Evolutionary conservation across 2,888 invertebrate species (phyloP).

Genomic region (Silvanus unidentatus): DNA sequence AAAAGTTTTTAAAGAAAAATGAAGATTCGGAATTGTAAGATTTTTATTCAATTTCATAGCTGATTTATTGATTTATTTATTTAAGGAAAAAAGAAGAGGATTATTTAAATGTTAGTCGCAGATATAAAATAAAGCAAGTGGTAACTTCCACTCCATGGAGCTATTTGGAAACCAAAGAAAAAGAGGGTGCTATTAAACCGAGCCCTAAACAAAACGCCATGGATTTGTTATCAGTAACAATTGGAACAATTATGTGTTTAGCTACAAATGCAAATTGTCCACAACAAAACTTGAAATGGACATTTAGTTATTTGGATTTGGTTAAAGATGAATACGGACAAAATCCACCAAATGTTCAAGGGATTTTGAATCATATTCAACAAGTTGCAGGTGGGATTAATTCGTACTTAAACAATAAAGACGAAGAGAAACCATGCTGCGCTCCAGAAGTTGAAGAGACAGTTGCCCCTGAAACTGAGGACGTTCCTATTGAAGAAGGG

Average conservation of each 20-base stretch:
- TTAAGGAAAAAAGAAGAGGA: too few species aligned
- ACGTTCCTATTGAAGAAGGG: too few species aligned
- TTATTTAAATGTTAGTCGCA: too few species aligned
- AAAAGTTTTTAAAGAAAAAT: too few species aligned
- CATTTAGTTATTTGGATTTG: slow-evolving; percentile 17
- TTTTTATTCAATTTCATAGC: too few species aligned
- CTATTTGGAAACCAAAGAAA: neutral
- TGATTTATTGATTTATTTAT: too few species aligned
- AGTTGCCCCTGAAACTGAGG: too few species aligned
- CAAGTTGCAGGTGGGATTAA: neutral
- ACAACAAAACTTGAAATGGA: slow-evolving; percentile 16
- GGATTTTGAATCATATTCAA: slow-evolving; percentile 21
- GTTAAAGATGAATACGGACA: slow-evolving; percentile 20
- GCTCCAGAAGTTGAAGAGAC: too few species aligned
- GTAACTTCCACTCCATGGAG: neutral
- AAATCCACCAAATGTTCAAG: slow-evolving; percentile 20
- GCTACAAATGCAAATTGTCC: slow-evolving; percentile 14
- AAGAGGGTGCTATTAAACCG: slow-evolving; percentile 1
- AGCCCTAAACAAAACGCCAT: slow-evolving; percentile 25
- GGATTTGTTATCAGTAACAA: slow-evolving; percentile 22
- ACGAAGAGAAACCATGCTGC: neutral
- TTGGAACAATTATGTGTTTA: slow-evolving; percentile 16
- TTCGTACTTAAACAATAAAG: neutral
- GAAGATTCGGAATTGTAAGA: too few species aligned
- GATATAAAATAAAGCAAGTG: too few species aligned